These are phyloP conservation scores for Prietella phreatophila DNA, from an alignment of 2,113 vertebrate species.

Conservation along the genomic window DNA sequence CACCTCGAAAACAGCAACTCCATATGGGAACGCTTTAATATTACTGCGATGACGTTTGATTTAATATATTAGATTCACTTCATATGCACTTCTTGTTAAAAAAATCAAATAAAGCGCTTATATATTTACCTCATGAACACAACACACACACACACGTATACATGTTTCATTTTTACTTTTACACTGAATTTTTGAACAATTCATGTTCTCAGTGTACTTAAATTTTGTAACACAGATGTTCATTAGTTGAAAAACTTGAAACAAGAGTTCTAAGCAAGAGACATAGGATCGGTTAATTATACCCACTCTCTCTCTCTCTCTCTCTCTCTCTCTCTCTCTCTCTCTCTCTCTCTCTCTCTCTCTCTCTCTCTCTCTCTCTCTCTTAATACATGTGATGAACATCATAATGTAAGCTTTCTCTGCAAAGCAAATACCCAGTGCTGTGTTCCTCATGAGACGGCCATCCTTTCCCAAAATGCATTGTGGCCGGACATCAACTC, in stretches of 20 bases:
- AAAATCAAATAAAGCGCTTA: no score
- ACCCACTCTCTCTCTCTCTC: neutral
- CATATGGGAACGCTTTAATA: no score
- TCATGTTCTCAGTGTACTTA: no score
- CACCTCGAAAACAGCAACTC: neutral
- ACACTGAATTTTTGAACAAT: no score
- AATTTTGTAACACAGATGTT: neutral
- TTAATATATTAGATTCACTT: no score
- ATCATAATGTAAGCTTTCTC: neutral
- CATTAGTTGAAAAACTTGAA: no score
- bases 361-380: neutral
- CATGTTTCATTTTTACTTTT: no score
- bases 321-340: neutral
- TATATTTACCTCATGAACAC: no score
- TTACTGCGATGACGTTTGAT: no score
- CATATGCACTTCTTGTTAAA: no score
- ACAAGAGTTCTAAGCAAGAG: neutral
- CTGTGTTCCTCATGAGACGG: neutral
- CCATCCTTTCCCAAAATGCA: neutral
- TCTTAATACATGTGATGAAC: neutral
- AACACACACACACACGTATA: no score
- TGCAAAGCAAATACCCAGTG: neutral
- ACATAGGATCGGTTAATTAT: neutral
- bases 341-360: neutral
- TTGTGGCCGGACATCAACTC: neutral